Percentiles rank a stretch among this genome's conserved stretches.
These are phyloP conservation scores for Euphonia xanthogaster DNA, from an alignment of 2,797 vertebrate species.

Conservation along the genomic window DNA sequence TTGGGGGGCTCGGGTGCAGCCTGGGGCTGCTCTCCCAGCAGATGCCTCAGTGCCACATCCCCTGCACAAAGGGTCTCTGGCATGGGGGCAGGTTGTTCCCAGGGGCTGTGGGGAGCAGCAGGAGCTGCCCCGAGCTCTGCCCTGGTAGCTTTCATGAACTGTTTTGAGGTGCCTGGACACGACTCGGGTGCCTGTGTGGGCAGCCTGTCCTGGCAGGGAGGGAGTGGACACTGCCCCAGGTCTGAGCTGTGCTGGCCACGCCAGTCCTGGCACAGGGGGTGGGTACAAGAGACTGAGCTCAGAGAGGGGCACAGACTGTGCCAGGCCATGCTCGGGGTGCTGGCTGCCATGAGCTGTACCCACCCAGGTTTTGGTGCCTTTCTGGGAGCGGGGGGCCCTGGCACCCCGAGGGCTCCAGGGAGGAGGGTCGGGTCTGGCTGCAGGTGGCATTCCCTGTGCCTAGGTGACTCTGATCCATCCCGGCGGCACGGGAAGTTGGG, in stretches of 20 bases:
- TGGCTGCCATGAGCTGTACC: not conserved
- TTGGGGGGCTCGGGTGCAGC: rapidly evolving
- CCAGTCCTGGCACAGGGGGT: rapidly evolving
- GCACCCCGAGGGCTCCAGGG: not conserved
- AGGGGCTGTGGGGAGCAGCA: not conserved
- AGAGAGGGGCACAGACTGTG: rapidly evolving
- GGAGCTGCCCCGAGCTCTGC: not conserved
- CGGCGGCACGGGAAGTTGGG: not conserved
- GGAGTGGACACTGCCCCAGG: rapidly evolving
- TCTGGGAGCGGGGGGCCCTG: not conserved
- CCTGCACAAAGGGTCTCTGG: rapidly evolving
- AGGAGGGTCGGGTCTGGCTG: not conserved
- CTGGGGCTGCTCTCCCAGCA: not conserved
- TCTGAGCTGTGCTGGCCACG: rapidly evolving
- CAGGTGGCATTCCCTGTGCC: not conserved
- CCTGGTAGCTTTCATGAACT: not conserved
- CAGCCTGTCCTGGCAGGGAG: not conserved
- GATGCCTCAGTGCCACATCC: not conserved
- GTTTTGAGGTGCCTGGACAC: not conserved
- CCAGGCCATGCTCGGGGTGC: not conserved
- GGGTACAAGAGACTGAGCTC: not conserved
- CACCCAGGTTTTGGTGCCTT: rapidly evolving
- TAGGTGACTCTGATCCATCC: not conserved
- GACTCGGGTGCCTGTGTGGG: rapidly evolving
- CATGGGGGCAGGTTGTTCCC: not conserved